Percentiles rank a stretch among this genome's conserved stretches.
phyloP scores from a whole-genome alignment of 2,113 vertebrate species.

The Turnix velox region DNA sequence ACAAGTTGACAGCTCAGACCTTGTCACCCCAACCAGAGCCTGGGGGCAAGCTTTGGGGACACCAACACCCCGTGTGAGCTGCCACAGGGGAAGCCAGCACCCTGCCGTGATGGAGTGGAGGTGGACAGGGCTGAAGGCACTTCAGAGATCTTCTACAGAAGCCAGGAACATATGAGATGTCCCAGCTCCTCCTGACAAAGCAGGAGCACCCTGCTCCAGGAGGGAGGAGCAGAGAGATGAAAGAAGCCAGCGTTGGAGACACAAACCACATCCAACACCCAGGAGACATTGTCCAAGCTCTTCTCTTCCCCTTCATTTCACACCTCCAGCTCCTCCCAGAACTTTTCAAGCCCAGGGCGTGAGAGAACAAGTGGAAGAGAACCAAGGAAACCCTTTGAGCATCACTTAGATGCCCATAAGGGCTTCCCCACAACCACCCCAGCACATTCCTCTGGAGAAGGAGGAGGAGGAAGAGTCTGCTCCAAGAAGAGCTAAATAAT shows the following conservation, averaged over 20 bases:
- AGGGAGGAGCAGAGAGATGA: background rate
- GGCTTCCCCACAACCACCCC: background rate
- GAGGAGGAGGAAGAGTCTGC: background rate
- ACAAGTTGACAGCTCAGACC: background rate
- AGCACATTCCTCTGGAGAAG: rapidly evolving
- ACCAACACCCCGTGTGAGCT: rapidly evolving
- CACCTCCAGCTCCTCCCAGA: too few relatives aligned
- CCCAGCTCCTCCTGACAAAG: background rate
- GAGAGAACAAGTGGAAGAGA: too few relatives aligned
- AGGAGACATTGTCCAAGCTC: background rate
- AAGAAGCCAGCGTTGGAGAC: background rate
- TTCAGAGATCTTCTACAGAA: background rate
- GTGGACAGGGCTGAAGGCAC: background rate
- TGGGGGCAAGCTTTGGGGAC: background rate
- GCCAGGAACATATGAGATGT: background rate
- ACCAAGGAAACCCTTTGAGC: too few relatives aligned
- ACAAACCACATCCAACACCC: rapidly evolving
- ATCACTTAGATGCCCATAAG: background rate
- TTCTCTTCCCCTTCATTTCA: too few relatives aligned
- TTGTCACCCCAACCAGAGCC: background rate
- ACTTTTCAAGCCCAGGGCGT: background rate
- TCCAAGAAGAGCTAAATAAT: background rate
- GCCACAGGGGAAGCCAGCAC: rapidly evolving
- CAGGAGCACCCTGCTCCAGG: background rate
- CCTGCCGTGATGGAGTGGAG: background rate